Evolutionary conservation across 2,888 invertebrate species (phyloP), one percentile per base, ranked within the genome.

Genomic region (Isotomurus palustris): DNA sequence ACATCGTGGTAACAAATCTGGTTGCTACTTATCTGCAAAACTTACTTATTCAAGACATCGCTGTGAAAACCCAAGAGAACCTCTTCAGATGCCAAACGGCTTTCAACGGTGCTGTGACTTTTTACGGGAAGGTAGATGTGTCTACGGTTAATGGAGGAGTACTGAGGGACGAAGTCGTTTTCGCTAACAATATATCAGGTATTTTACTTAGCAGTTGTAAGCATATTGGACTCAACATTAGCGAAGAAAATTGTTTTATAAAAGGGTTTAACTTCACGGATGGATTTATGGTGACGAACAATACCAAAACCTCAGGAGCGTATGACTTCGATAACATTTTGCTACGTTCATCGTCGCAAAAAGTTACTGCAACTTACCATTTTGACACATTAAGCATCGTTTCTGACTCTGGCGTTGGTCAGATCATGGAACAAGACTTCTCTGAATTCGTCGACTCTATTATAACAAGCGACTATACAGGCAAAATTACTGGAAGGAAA

Each of bases 101-200:
- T 14, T 56, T 69, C 52, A 19, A 36, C 43, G 21, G 44, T 1
- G 4, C 8, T 19, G 48, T 60, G 3, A 21, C 29, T 14, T 49
- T 56, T 3, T 1, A 28, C 2, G 52, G 50, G 2, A 41, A 55
- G 48, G 24, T 64, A n/a, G 1, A 35, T 2, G 40, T 54, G 2
- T 2, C 24, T 14, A 22, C 17, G 1, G 51, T 67, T 1, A 58
- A 60, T 21, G 62, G 60, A 2, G 17, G 56, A 1, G 24, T 52
- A 5, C 38, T 69, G n/a, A 41, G 52, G 1, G 40, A 64, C n/a
- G 61, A 62, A 29, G 28, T 69, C 2, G 47, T 67, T 3, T 44
- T 58, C 28, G 55, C 57, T 1, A 40, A 52, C 4, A 29, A 66
- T 24, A 35, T 64, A 12, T 19, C 14, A 28, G 66, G 68, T 68